A percentile compares a stretch with the other conserved stretches of the same genome.
phyloP scores from a whole-genome alignment of 2,888 invertebrate species.

The Xanthia icteritia region DNA sequence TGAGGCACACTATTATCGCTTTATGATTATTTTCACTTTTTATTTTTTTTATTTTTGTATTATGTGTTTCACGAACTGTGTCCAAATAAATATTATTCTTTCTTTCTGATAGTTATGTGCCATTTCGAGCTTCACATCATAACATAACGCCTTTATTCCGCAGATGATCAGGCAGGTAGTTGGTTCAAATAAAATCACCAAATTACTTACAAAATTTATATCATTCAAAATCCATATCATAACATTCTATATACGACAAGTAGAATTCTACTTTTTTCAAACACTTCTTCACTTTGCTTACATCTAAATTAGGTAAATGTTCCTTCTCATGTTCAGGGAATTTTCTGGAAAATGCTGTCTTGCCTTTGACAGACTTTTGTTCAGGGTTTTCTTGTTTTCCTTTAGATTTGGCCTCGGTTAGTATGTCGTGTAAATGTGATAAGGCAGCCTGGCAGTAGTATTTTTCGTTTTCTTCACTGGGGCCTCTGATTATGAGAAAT shows the following conservation, averaged over 20 bases:
- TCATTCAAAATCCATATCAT: slow-evolving; percentile 77
- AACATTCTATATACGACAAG: slow-evolving; percentile 91
- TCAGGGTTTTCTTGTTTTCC: slow-evolving; percentile 61
- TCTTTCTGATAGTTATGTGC: no score
- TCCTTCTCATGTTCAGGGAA: slow-evolving; percentile 89
- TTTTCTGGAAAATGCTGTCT: slow-evolving; percentile 88
- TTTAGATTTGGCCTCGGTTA: slow-evolving; percentile 84
- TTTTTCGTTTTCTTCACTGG: slow-evolving; percentile 87
- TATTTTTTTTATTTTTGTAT: no score
- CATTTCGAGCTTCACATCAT: background rate
- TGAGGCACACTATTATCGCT: no score
- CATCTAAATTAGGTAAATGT: slow-evolving; percentile 87
- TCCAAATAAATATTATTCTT: no score
- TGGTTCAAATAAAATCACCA: background rate
- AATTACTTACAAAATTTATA: no score
- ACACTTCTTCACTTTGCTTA: slow-evolving; percentile 88
- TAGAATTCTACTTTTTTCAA: slow-evolving; percentile 94
- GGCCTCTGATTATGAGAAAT: slow-evolving; percentile 91
- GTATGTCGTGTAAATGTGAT: slow-evolving; percentile 91
- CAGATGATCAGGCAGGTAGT: background rate
- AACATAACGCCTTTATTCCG: no score
- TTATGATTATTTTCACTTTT: no score
- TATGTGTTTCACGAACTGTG: no score
- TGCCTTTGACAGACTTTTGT: slow-evolving; percentile 55
- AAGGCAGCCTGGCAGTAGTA: slow-evolving; percentile 92